Percentiles rank a stretch among this genome's conserved stretches.
Conservation (phyloP, 1,140 invertebrate genomes). For the Pachypsylla venusta region DNA sequence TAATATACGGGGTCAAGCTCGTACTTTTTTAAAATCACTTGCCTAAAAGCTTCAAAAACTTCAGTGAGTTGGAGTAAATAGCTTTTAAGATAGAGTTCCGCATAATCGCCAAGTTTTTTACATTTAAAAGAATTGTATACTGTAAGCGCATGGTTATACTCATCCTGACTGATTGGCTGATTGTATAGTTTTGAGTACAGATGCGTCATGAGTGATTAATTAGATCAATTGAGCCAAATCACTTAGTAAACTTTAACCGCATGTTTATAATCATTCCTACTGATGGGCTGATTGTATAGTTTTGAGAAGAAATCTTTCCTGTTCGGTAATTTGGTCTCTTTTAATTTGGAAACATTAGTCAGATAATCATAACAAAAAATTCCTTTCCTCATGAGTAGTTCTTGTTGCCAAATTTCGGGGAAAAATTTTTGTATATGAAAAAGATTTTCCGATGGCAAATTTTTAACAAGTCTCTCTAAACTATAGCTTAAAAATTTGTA, state of each 20-base stretch:
- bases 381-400: not conserved
- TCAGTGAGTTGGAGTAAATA: not conserved
- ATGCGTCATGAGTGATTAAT: too few relatives aligned
- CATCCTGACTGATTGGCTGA: too few relatives aligned
- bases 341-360: not conserved
- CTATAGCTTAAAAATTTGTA: not conserved
- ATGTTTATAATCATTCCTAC: not conserved
- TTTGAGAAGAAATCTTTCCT: not conserved
- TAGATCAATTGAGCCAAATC: too few relatives aligned
- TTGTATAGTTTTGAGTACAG: too few relatives aligned
- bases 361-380: slow-evolving; percentile 1
- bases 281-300: not conserved
- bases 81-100: not conserved
- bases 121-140: too few relatives aligned
- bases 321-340: not conserved
- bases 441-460: not conserved
- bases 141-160: too few relatives aligned
- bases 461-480: not conserved
- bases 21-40: not conserved
- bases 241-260: not conserved
- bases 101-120: not conserved
- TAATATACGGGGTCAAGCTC: not conserved
- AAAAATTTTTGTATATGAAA: not conserved
- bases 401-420: not conserved
- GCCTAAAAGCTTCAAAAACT: not conserved